phyloP scores from a whole-genome alignment of 2,888 invertebrate genomes.

The Tortrix viridana region DNA sequence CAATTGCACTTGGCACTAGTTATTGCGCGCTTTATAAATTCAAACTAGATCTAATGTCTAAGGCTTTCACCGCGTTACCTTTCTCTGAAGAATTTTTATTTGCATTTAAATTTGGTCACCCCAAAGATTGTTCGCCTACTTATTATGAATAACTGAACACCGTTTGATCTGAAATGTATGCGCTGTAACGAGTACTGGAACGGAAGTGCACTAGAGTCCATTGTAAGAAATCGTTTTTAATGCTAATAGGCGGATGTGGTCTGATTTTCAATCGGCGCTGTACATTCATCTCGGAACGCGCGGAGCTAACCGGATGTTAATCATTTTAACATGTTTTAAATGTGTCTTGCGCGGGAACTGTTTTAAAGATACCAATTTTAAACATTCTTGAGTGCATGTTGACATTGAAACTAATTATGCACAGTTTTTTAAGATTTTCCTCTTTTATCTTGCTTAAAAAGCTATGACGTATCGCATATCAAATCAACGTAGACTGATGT shows the following conservation, averaged over 20 bases:
- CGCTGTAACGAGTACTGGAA: conserved; percentile 24
- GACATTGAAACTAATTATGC: conserved; percentile 2
- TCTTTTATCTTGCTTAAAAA: background rate
- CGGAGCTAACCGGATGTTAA: conserved; percentile 63
- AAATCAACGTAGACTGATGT: conserved; percentile 28
- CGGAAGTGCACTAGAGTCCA: conserved; percentile 37
- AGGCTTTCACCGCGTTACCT: conserved; percentile 52
- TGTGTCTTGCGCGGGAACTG: conserved; percentile 51
- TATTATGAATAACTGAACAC: conserved; percentile 42
- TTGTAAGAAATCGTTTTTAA: conserved; percentile 57
- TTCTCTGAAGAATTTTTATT: conserved; percentile 52
- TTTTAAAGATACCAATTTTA: conserved; percentile 47
- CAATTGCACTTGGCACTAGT: conserved; percentile 48
- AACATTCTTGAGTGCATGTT: conserved; percentile 40
- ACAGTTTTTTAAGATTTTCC: background rate
- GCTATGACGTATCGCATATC: conserved; percentile 5
- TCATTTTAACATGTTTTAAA: conserved; percentile 60
- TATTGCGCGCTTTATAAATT: conserved; percentile 54
- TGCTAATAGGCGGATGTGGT: conserved; percentile 72
- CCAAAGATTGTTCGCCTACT: conserved; percentile 42
- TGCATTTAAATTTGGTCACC: conserved; percentile 43
- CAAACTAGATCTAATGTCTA: conserved; percentile 50
- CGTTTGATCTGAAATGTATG: conserved; percentile 17
- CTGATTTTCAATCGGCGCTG: conserved; percentile 70
- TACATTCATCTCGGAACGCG: conserved; percentile 61